phyloP scores from a whole-genome alignment of 2,797 vertebrate species.

The Galago senegalensis region DNA sequence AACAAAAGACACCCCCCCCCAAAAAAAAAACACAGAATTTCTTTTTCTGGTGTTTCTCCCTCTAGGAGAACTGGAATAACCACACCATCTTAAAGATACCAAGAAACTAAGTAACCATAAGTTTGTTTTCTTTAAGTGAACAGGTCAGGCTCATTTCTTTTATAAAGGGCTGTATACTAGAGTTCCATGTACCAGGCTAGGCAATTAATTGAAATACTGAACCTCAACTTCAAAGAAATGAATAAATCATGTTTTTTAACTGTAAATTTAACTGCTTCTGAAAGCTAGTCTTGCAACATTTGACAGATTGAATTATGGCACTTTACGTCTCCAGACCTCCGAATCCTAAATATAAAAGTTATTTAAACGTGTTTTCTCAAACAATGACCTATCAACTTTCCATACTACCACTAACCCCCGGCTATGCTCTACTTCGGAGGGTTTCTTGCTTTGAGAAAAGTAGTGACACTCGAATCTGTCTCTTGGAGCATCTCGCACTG shows the following conservation, averaged over 20 bases:
- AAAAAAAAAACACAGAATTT: neutral
- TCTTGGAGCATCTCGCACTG: neutral
- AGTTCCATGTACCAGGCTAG: neutral
- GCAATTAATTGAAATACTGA: neutral
- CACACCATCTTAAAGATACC: neutral
- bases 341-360: neutral
- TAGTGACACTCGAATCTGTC: neutral
- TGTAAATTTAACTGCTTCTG: conserved; percentile 19
- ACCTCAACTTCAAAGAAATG: neutral
- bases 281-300: conserved; percentile 41
- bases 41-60: neutral
- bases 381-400: neutral
- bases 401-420: neutral
- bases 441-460: neutral
- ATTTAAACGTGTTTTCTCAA: neutral
- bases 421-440: neutral
- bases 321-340: neutral
- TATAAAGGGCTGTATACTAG: neutral
- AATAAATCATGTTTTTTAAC: neutral
- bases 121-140: neutral
- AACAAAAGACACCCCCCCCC: neutral
- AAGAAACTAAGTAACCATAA: neutral
- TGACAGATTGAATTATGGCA: conserved; percentile 37
- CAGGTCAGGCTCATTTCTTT: neutral
- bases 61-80: neutral